Base-by-base conservation (phyloP, 2,888 invertebrate species). In the Sinelater perroti region DNA sequence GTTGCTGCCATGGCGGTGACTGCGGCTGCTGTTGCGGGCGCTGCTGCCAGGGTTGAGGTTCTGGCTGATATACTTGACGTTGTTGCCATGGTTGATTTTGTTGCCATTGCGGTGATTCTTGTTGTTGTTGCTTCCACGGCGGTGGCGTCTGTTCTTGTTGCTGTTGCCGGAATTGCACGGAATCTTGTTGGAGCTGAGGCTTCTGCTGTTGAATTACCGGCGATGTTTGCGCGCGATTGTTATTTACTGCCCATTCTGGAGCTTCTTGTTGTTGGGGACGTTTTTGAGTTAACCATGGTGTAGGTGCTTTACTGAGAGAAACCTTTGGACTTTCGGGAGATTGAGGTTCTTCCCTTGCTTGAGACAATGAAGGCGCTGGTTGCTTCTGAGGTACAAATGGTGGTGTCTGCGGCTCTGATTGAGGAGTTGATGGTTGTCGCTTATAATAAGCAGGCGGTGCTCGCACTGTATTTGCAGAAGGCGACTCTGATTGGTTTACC, bases 281-380 rank as follows among this genome's bases (percentile, higher is more conserved):
- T 10, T 74, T 73, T 35, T 76, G 75, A 30, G 74, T 75, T 69
- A 82, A 77, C 86, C 86, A 86, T 1, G 86, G 85, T 31, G 82
- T 83, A 1, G 85, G 85, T 1, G 85, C 83, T 69, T 85, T 84
- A 51, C 82, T 80, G 36, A 85, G 68, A 2, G 79, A 79, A 1
- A 80, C 77, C 11, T 73, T 74, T 6, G 77, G 78, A 20, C 69
- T 70, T 24, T 72, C 73, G 5, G 72, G 73, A 8, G 70, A 61
- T 56, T 63, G 60, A 2, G 68, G 62, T 46, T 61, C 55, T 10
- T 64, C 59, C 44, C 67, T 60, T 10, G 67, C 61, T 4, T 65
- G 58, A 16, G 67, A 60, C 7, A 66, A 60, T 7, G 66, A 64
- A 2, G 49, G 56, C 40, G 55, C 60, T 14, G 44, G 54, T 47